Percentiles rank a stretch among this genome's conserved stretches.
These are phyloP conservation scores for Sinocyclocheilus grahami DNA, from an alignment of 2,113 vertebrate species.

Conservation along the genomic window DNA sequence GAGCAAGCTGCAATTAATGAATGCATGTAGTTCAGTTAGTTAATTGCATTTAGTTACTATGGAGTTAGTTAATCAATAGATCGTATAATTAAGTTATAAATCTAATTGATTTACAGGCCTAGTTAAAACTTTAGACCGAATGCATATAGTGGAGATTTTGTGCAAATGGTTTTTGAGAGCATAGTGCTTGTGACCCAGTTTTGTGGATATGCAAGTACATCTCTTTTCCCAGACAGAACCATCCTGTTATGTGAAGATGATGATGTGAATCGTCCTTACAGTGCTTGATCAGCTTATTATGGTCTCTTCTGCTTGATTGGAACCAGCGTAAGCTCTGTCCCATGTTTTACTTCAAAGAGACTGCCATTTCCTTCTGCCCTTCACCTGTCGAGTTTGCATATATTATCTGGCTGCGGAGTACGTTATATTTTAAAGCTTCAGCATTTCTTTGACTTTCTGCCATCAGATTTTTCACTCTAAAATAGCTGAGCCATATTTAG, in stretches of 20 bases:
- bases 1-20: not conserved
- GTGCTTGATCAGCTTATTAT: not conserved
- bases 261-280: not conserved
- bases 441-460: not conserved
- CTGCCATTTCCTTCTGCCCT: not conserved
- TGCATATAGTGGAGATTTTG: not conserved
- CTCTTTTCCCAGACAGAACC: not conserved
- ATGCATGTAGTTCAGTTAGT: not conserved
- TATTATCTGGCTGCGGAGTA: not conserved
- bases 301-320: not conserved
- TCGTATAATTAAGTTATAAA: not conserved
- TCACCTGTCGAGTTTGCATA: not conserved
- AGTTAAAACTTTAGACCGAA: not conserved
- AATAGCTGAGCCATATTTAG: constrained; percentile 23
- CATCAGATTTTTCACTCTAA: not conserved
- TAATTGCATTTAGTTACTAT: not conserved
- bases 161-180: not conserved
- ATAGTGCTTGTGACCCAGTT: not conserved
- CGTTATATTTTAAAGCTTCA: not conserved
- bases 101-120: not conserved
- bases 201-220: not conserved
- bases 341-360: not conserved
- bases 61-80: not conserved
- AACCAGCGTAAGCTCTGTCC: not conserved
- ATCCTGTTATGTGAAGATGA: not conserved